phyloP scores from a whole-genome alignment of 2,113 vertebrate species.

The Leucosticte australis region DNA sequence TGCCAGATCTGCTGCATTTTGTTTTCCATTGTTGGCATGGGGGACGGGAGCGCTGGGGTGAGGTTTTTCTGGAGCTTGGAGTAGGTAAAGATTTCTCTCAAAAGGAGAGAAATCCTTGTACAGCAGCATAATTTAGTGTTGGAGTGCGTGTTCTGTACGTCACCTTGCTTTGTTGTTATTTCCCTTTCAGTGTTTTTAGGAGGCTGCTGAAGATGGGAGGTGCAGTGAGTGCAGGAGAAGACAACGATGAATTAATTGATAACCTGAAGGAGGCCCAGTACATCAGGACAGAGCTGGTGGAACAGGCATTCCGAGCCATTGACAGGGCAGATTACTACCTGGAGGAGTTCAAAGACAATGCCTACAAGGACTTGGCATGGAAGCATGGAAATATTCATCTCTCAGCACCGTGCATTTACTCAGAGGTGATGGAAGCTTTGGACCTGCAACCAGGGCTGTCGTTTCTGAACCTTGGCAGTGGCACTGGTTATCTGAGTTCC shows the following conservation, averaged over 20 bases:
- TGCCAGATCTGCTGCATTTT: neutral
- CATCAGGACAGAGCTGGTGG: slow-evolving; percentile 92
- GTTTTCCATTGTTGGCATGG: neutral
- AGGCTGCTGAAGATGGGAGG: slow-evolving; percentile 85
- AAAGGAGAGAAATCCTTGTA: neutral
- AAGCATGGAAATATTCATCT: slow-evolving; percentile 97
- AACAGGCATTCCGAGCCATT: slow-evolving; percentile 91
- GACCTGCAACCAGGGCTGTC: slow-evolving; percentile 93
- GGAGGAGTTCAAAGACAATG: slow-evolving; percentile 96
- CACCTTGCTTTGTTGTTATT: neutral
- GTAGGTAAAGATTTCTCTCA: neutral
- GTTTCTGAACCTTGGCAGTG: slow-evolving; percentile 95
- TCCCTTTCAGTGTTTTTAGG: neutral
- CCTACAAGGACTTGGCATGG: slow-evolving; percentile 97
- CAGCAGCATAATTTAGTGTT: neutral
- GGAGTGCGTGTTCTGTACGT: neutral
- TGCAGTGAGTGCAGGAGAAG: slow-evolving; percentile 94
- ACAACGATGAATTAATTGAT: slow-evolving; percentile 96
- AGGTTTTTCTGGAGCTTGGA: neutral
- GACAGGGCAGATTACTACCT: slow-evolving; percentile 96
- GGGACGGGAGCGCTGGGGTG: neutral
- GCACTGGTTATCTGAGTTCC: slow-evolving; percentile 96
- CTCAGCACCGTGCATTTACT: slow-evolving; percentile 97
- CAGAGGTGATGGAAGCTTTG: slow-evolving; percentile 97
- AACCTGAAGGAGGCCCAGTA: slow-evolving; percentile 96